A percentile compares a stretch with the other conserved stretches of the same genome.
Conservation (phyloP, 2,888 invertebrate genomes). For the Phaedon cochleariae region DNA sequence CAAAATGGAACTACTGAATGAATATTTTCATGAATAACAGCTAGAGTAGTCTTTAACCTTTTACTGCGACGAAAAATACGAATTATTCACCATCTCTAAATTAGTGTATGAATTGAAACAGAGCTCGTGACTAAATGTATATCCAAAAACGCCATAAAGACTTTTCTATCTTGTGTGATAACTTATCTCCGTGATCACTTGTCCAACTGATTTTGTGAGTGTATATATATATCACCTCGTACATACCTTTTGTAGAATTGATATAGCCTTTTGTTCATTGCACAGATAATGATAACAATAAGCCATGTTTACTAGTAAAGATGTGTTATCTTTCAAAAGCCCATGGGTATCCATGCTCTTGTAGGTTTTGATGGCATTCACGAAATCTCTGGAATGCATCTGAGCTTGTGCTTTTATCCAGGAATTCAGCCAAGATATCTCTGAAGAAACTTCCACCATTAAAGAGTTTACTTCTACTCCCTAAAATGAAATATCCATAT, state of each 20-base stretch:
- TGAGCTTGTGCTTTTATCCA: conserved; percentile 74
- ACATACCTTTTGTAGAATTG: conserved; percentile 63
- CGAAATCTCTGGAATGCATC: conserved; percentile 73
- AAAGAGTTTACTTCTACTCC: conserved; percentile 79
- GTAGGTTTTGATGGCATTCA: conserved; percentile 72
- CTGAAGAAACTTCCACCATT: conserved; percentile 67
- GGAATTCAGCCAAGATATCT: conserved; percentile 66
- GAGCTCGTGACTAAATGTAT: too few species aligned
- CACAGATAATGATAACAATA: conserved; percentile 78
- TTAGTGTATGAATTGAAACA: too few species aligned
- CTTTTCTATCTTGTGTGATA: too few species aligned
- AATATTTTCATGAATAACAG: too few species aligned
- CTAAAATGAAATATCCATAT: conserved; percentile 60
- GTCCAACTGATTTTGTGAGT: too few species aligned
- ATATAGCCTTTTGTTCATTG: conserved; percentile 72
- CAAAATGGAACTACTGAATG: too few species aligned
- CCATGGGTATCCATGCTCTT: conserved; percentile 73
- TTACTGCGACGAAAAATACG: too few species aligned
- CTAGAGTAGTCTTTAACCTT: too few species aligned
- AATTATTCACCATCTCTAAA: too few species aligned
- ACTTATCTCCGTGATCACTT: too few species aligned
- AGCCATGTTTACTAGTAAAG: conserved; percentile 74
- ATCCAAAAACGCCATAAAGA: too few species aligned
- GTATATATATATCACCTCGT: background rate
- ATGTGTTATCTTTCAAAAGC: conserved; percentile 72